These are phyloP conservation scores for Microcebus murinus DNA, from an alignment of 2,113 vertebrate species.

Conservation along the genomic window DNA sequence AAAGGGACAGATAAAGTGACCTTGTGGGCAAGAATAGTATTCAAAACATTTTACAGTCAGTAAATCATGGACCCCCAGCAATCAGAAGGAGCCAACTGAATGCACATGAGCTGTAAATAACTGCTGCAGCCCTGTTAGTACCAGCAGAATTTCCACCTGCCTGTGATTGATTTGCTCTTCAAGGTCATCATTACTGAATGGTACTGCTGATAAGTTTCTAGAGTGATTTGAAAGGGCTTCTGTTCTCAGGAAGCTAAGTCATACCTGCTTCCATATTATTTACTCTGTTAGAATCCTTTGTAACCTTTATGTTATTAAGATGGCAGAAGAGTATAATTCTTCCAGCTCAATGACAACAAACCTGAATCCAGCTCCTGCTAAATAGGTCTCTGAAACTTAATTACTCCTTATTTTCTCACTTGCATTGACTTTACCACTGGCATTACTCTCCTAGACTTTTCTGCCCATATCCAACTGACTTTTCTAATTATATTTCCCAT, in stretches of 20 bases:
- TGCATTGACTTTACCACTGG: neutral
- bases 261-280: neutral
- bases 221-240: neutral
- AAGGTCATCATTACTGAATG: neutral
- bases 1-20: neutral
- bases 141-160: neutral
- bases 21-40: neutral
- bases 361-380: neutral
- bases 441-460: neutral
- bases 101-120: neutral
- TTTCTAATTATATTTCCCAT: neutral
- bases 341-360: neutral
- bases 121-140: no score
- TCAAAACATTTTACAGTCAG: neutral
- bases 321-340: neutral
- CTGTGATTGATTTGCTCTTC: neutral
- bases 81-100: neutral
- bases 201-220: neutral
- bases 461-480: neutral
- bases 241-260: neutral
- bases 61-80: neutral
- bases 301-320: neutral
- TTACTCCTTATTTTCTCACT: neutral
- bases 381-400: neutral
- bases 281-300: neutral